Evolutionary conservation across 2,797 vertebrate genomes (phyloP).

Genomic region (Steatocranus sp.): DNA sequence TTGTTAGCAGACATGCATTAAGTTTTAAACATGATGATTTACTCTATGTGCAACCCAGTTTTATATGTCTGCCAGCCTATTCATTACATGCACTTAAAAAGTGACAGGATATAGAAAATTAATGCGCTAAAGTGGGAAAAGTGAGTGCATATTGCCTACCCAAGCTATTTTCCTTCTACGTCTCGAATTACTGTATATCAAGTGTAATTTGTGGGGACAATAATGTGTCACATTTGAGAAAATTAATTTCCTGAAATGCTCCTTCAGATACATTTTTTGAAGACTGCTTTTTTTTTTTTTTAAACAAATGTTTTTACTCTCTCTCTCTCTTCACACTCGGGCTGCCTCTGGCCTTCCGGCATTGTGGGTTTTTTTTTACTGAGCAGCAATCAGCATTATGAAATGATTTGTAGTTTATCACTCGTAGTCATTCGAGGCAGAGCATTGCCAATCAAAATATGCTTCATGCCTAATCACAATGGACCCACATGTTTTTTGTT

Average conservation of each 20-base stretch:
- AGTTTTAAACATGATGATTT: not conserved
- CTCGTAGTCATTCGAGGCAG: slow-evolving; percentile 2
- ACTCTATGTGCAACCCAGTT: not conserved
- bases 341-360: slow-evolving; percentile 6
- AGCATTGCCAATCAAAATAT: slow-evolving; percentile 33
- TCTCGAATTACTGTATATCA: slow-evolving; percentile 14
- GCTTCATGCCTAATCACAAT: not conserved
- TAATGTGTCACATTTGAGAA: slow-evolving; percentile 51
- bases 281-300: not conserved
- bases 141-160: not conserved
- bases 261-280: slow-evolving; percentile 31
- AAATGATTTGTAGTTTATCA: slow-evolving; percentile 30
- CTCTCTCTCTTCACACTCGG: not conserved
- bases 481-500: not conserved
- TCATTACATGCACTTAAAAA: not conserved
- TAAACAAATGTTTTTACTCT: not conserved
- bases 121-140: slow-evolving; percentile 18
- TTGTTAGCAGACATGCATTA: not conserved
- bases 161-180: slow-evolving; percentile 10
- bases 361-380: not conserved
- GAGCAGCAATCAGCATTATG: slow-evolving; percentile 34
- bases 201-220: slow-evolving; percentile 45
- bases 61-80: not conserved
- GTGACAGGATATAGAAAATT: slow-evolving; percentile 28
- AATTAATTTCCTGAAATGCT: slow-evolving; percentile 54